Evolutionary conservation across 2,113 vertebrate species (phyloP), one percentile per base, ranked within the genome.

Genomic region (Nyctibius bracteatus): DNA sequence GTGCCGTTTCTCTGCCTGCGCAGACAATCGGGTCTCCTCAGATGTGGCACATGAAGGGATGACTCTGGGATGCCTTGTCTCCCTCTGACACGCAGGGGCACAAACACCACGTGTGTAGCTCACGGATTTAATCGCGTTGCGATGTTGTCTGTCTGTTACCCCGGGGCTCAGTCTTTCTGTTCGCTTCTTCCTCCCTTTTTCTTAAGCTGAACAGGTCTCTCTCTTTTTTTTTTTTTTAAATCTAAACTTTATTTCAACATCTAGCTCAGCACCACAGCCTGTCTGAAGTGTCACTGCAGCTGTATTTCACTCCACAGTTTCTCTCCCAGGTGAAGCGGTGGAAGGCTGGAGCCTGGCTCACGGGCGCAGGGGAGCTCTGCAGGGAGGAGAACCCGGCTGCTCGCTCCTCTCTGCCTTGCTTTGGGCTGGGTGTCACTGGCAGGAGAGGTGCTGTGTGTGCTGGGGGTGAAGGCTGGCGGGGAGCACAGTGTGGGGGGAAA

Each of bases 61-160:
- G 3, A 5, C 46, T 14, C 23, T 3, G 0, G 4, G 37, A 0
- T 3, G 5, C 71, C 33, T 12, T 2, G 8, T 14, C 43, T 67
- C 6, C 0, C 41, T 77, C 63, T 55, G 78, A 1, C 61, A 59
- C 19, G 51, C 89, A 86, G 92, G 28, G 77, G 2, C 28, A 17
- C 80, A 9, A 65, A 8, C 14, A 5, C 31, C 31, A 2, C 4
- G 3, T 3, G 0, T 4, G 31, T n/a, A 12, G 47, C 73, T 46
- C 55, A 9, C 3, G 9, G 52, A 11, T 27, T 11, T 30, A 14
- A 49, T 2, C 3, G 33, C n/a, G 10, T 31, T 39, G 44, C 41
- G 8, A 0, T 9, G 1, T 10, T 41, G 18, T 33, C 62, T n/a
- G 22, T 78, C 3, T 16, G 54, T n/a, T 21, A 9, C 8, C 19